Percentiles rank a stretch among this genome's conserved stretches.
Conservation (phyloP, 2,888 invertebrate species). For the Calameuta idolon region DNA sequence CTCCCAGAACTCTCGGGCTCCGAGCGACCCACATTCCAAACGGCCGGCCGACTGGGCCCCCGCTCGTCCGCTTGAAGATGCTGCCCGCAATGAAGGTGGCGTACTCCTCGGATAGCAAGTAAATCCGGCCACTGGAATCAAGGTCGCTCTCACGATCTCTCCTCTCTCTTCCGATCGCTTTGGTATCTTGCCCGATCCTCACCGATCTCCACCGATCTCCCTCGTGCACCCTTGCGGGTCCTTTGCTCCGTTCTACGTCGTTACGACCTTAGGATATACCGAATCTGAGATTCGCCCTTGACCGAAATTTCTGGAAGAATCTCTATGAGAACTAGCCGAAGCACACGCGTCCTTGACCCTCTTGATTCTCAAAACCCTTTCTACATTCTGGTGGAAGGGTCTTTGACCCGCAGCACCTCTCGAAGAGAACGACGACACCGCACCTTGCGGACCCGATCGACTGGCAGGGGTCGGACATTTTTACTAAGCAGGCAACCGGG, state of each 20-base stretch:
- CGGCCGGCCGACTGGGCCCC: constrained; percentile 38
- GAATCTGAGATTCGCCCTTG: not conserved
- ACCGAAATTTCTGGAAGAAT: not conserved
- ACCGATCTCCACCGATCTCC: not conserved
- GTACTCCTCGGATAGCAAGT: not conserved
- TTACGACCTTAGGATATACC: not conserved
- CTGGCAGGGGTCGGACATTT: not conserved
- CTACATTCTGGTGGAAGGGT: not conserved
- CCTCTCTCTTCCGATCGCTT: not conserved
- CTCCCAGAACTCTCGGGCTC: constrained; percentile 43
- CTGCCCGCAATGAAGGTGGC: constrained; percentile 33
- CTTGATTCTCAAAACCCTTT: not conserved
- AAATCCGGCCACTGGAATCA: constrained; percentile 45
- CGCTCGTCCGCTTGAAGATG: constrained; percentile 46
- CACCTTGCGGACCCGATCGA: not conserved
- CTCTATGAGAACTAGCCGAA: not conserved
- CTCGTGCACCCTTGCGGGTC: not conserved
- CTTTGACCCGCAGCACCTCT: not conserved
- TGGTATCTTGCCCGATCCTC: no score
- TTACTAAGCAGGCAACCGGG: not conserved
- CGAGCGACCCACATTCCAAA: constrained; percentile 63
- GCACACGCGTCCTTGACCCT: not conserved
- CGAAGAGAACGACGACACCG: not conserved
- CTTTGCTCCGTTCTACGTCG: not conserved
- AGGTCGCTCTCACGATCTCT: constrained; percentile 62